Conservation (phyloP, 2,797 vertebrate species). For the Sarcophilus harrisii region DNA sequence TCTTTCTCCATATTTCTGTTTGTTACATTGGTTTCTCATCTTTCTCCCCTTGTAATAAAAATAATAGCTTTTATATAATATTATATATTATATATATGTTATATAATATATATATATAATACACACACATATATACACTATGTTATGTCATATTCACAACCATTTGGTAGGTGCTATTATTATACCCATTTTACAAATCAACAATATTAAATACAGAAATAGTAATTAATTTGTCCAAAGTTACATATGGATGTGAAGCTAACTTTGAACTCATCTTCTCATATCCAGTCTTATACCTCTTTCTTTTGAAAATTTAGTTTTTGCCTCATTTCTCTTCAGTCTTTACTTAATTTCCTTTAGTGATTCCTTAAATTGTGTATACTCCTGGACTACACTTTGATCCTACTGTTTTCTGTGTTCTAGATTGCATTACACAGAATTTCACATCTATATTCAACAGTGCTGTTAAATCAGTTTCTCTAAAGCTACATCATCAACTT, state of each 20-base stretch:
- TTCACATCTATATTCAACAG: neutral
- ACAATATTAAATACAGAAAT: neutral
- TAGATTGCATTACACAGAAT: neutral
- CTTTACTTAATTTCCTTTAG: neutral
- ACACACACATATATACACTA: neutral
- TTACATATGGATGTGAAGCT: neutral
- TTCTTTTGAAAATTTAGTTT: neutral
- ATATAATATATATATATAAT: no score
- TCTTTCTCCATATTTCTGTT: neutral
- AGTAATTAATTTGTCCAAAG: neutral
- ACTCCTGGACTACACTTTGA: neutral
- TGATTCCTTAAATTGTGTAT: neutral
- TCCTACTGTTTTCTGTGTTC: neutral
- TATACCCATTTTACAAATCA: neutral
- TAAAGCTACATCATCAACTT: neutral
- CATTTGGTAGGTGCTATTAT: neutral
- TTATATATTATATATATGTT: no score
- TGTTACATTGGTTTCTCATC: no score
- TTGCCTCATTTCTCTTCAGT: neutral
- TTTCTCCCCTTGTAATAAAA: no score
- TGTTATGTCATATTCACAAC: neutral
- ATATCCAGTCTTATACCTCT: neutral
- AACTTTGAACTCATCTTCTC: neutral
- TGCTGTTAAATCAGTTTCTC: neutral
- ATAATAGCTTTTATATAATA: neutral